Conservation (phyloP, 2,888 invertebrate species). For the Lagria hirta region DNA sequence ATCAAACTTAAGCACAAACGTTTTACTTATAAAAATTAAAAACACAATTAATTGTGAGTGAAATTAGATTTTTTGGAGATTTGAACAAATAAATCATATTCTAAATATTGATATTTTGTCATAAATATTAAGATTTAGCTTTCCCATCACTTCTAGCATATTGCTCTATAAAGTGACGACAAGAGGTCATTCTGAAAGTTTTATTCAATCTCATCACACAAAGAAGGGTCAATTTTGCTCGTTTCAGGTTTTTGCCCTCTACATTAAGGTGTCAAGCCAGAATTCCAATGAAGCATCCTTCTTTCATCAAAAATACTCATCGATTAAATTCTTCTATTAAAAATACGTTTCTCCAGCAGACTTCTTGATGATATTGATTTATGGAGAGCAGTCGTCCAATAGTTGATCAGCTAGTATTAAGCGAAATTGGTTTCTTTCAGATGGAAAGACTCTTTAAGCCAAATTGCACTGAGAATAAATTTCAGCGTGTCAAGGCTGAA, state of each 20-base stretch:
- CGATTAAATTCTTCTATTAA: slow-evolving; percentile 26
- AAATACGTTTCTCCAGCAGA: slow-evolving; percentile 18
- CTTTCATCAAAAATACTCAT: slow-evolving; percentile 14
- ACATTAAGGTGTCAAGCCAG: slow-evolving; percentile 2
- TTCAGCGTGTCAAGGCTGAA: slow-evolving; percentile 14
- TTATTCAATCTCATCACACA: neutral
- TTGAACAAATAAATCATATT: too few relatives aligned
- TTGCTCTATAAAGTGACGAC: slow-evolving; percentile 2
- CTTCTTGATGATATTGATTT: slow-evolving; percentile 30
- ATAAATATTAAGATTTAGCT: too few relatives aligned
- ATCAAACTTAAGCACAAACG: too few relatives aligned
- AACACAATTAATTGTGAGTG: too few relatives aligned
- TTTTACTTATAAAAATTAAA: too few relatives aligned
- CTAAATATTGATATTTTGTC: too few relatives aligned
- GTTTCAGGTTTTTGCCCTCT: slow-evolving; percentile 1
- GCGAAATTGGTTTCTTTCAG: slow-evolving; percentile 31
- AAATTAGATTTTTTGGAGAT: too few relatives aligned
- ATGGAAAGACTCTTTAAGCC: slow-evolving; percentile 17
- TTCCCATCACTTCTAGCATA: too few relatives aligned
- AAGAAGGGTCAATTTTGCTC: slow-evolving; percentile 2
- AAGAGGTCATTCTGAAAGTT: neutral
- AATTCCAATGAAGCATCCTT: slow-evolving; percentile 11
- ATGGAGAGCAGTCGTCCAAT: slow-evolving; percentile 20
- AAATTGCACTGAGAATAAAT: slow-evolving; percentile 29
- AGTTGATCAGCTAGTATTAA: slow-evolving; percentile 30